Evolutionary conservation across 2,113 vertebrate species (phyloP), one percentile per base, ranked within the genome.

Genomic region (Hippocampus abdominalis): DNA sequence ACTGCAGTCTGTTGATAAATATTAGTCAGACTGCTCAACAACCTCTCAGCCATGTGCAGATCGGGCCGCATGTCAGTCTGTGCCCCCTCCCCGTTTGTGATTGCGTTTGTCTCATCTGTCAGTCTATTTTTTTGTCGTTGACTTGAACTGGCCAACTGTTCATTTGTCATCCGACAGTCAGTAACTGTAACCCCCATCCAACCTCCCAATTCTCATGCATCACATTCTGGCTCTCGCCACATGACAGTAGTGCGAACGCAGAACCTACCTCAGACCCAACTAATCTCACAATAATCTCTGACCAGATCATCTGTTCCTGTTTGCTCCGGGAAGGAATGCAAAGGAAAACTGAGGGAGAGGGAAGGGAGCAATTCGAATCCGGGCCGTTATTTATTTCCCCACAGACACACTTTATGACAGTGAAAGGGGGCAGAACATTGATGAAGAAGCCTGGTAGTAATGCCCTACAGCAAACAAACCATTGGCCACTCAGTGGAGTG

Each of bases 281-380:
- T 87, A 89, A 90, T 86, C 87, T 82, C 81, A 61, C 69, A 73
- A 76, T 88, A 87, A 88, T 88, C 86, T 84, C 79, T 42, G 11
- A 44, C 60, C 76, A 75, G 86, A 88, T 90, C 81, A 89, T 89
- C 71, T 69, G 53, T 63, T 76, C 53, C 75, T 60, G 60, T 79
- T 81, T 68, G 68, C 69, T 18, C 7, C 66, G 42, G 64, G 73
- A 79, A 70, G 67, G 59, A 72, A 73, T 51, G 25, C 59, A 71
- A 72, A 51, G 61, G 44, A 59, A 66, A 13, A 46, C 12, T 39
- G 48, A 8, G 66, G 36, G n/a, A 1, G 54, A 65, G 46, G 56
- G n/a, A 40, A 66, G 57, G 36, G 66, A 71, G 72, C 70, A 76
- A 86, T 82, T 81, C 75, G 48, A 68, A 70, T 75, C 70, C 68